Percentiles rank a stretch among this genome's conserved stretches.
These are phyloP conservation scores for Candoia aspera DNA, from an alignment of 2,113 vertebrate genomes.

Conservation along the genomic window DNA sequence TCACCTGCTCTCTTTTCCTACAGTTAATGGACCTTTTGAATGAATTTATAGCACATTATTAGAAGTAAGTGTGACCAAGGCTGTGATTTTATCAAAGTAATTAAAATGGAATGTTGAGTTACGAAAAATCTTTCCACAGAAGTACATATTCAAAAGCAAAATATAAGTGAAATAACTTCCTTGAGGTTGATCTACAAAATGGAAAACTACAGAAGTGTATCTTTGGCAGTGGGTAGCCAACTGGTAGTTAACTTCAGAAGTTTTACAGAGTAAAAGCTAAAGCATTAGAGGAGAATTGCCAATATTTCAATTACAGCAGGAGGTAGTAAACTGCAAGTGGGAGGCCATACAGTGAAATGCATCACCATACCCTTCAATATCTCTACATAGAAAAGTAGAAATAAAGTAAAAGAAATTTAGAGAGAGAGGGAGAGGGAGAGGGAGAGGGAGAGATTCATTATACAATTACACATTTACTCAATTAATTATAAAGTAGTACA, in stretches of 20 bases:
- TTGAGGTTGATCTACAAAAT: background rate
- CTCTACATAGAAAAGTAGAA: too few species aligned
- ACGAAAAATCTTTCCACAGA: background rate
- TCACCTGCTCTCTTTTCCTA: background rate
- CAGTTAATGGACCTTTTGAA: background rate
- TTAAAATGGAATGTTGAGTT: background rate
- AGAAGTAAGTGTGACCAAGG: background rate
- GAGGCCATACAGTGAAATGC: background rate
- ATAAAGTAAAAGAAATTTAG: too few species aligned
- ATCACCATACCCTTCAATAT: background rate
- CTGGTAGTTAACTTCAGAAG: background rate
- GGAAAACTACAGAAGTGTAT: background rate
- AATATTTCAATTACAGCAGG: background rate
- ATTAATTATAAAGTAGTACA: background rate
- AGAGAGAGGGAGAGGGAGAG: background rate
- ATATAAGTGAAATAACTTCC: background rate
- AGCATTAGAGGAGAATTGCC: background rate
- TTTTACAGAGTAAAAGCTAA: background rate
- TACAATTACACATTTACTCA: background rate
- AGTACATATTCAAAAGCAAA: background rate
- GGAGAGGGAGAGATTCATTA: too few species aligned
- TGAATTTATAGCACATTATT: background rate
- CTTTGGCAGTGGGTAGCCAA: background rate
- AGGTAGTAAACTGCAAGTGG: background rate
- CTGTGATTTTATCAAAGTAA: background rate